These are phyloP conservation scores for Ptilorrhoa leucosticta DNA, from an alignment of 2,113 vertebrate species.

Conservation along the genomic window DNA sequence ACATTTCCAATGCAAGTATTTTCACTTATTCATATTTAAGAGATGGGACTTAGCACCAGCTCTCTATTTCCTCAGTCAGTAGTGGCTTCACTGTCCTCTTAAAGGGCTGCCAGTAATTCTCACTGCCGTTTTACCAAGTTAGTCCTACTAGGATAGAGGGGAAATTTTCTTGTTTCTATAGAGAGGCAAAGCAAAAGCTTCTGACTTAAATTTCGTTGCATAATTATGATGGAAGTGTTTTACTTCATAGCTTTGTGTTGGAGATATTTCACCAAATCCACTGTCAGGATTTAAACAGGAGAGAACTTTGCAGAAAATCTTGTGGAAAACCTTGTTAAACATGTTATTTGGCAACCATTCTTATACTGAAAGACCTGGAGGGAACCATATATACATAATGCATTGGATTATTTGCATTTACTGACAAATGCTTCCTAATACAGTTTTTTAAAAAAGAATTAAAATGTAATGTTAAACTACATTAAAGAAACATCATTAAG, in stretches of 20 bases:
- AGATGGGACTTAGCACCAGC: not conserved
- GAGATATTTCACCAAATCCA: not conserved
- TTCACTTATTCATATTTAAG: not conserved
- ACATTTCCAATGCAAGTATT: not conserved
- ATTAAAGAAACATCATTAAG: constrained; percentile 3
- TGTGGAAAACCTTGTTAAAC: not conserved
- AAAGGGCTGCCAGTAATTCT: constrained; percentile 38
- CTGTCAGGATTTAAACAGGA: not conserved
- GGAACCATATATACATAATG: not conserved
- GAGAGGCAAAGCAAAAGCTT: not conserved
- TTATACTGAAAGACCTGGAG: not conserved
- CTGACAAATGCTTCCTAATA: not conserved
- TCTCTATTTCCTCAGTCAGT: not conserved
- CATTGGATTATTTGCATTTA: not conserved
- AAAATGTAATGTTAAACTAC: not conserved
- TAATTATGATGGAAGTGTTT: constrained; percentile 47
- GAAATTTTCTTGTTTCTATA: constrained; percentile 40
- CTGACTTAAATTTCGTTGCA: constrained; percentile 2
- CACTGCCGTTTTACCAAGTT: constrained; percentile 46
- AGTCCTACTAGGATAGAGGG: constrained; percentile 17
- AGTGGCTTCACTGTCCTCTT: constrained; percentile 31
- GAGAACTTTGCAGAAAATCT: not conserved
- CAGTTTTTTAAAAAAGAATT: not conserved
- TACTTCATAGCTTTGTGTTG: not conserved
- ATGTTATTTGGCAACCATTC: constrained; percentile 2